Evolutionary conservation across 2,113 vertebrate species (phyloP).

Genomic region (Ramphastos sulfuratus): DNA sequence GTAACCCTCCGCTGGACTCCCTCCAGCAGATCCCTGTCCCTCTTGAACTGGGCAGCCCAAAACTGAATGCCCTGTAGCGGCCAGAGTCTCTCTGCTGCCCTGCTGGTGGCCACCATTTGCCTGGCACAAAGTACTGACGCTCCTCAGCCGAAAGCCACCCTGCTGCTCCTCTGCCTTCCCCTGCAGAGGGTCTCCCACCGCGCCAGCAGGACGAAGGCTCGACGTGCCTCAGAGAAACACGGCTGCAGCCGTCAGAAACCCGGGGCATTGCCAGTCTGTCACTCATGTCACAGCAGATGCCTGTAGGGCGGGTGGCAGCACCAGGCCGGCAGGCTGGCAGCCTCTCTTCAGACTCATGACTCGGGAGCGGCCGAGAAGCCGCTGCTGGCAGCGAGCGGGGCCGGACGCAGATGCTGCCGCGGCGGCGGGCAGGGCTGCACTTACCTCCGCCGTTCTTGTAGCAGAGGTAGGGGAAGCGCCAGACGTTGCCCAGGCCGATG

Average conservation of each 20-base stretch:
- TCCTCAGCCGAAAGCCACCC: neutral
- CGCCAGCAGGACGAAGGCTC: neutral
- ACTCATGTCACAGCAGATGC: fast-evolving
- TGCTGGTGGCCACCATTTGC: fast-evolving
- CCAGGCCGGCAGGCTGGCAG: fast-evolving
- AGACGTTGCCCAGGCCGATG: slow-evolving; percentile 91
- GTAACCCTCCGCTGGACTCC: too few relatives aligned
- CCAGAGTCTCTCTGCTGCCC: fast-evolving
- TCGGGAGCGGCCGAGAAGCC: neutral
- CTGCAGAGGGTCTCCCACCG: neutral
- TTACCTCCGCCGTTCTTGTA: slow-evolving; percentile 96
- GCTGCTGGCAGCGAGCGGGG: neutral
- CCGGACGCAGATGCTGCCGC: fast-evolving
- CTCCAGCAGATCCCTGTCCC: too few relatives aligned
- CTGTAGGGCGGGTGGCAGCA: fast-evolving
- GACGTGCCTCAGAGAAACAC: neutral
- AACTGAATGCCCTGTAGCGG: neutral
- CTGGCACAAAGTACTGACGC: neutral
- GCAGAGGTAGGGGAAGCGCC: slow-evolving; percentile 95
- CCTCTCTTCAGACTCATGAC: neutral
- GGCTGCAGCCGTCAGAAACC: neutral
- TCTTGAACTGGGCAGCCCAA: too few relatives aligned
- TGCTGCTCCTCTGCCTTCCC: neutral
- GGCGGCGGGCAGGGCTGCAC: neutral
- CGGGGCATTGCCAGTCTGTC: fast-evolving